Percentiles rank a stretch among this genome's conserved stretches.
Conservation (phyloP, 2,888 invertebrate genomes). For the Xestia ashworthii region DNA sequence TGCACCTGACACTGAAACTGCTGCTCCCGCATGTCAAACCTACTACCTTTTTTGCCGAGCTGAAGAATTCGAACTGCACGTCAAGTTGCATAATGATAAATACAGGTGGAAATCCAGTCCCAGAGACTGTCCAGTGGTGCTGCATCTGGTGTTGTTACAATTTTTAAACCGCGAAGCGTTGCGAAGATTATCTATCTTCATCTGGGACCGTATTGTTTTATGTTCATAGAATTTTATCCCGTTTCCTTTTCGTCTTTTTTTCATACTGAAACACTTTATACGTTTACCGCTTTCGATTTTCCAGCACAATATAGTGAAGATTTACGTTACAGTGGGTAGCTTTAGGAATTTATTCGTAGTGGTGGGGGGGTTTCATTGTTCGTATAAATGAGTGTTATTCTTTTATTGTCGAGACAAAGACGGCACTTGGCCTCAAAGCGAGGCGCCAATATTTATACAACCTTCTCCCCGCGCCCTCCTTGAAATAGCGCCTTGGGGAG, state of each 20-base stretch:
- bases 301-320: slow-evolving; percentile 64
- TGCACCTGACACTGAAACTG: too few relatives aligned
- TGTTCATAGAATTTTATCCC: slow-evolving; percentile 7
- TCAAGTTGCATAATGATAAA: neutral
- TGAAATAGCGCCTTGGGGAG: slow-evolving; percentile 62
- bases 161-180: neutral
- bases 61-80: neutral
- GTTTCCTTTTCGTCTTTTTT: slow-evolving; percentile 20
- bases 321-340: slow-evolving; percentile 66
- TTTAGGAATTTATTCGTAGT: slow-evolving; percentile 65
- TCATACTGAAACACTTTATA: slow-evolving; percentile 45
- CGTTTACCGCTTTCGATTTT: slow-evolving; percentile 62
- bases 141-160: neutral
- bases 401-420: slow-evolving; percentile 89
- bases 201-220: neutral
- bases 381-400: slow-evolving; percentile 89
- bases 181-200: slow-evolving; percentile 1
- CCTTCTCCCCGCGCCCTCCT: slow-evolving; percentile 80
- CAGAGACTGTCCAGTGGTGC: neutral
- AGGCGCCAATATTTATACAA: slow-evolving; percentile 88
- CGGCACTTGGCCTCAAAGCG: slow-evolving; percentile 87
- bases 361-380: slow-evolving; percentile 81
- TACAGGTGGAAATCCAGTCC: neutral
- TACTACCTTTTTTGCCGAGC: neutral
- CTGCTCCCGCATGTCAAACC: neutral